phyloP scores from a whole-genome alignment of 1,140 invertebrate species.

The Zaprionus kolodkinae region DNA sequence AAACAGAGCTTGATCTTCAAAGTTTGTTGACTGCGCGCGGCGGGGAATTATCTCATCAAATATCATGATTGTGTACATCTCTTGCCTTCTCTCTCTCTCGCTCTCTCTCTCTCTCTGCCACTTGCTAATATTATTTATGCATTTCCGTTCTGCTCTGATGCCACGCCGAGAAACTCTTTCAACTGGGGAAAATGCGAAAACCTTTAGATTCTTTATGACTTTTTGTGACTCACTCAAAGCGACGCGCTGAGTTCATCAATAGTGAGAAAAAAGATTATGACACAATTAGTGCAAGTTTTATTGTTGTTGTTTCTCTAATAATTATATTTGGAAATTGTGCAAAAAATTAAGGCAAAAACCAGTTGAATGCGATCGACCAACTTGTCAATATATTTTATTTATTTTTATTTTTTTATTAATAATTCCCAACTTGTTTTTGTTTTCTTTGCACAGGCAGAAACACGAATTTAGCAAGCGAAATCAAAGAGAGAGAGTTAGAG shows the following conservation, averaged over 20 bases:
- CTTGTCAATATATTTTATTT: neutral
- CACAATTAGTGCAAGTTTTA: constrained; percentile 9
- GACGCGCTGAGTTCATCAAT: constrained; percentile 26
- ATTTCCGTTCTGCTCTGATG: constrained; percentile 12
- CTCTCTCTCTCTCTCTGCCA: neutral
- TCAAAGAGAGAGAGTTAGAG: neutral
- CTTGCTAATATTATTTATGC: constrained; percentile 17
- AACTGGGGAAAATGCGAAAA: constrained; percentile 1
- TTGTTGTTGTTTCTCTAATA: neutral
- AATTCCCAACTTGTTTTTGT: constrained; percentile 29
- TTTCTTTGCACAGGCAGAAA: constrained; percentile 6
- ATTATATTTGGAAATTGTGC: constrained; percentile 7
- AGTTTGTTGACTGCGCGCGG: constrained; percentile 57
- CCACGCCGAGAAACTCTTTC: neutral
- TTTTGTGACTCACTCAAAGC: constrained; percentile 2
- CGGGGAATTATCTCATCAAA: constrained; percentile 39
- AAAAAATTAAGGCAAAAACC: constrained; percentile 17
- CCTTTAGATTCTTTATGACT: constrained; percentile 4
- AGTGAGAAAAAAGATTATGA: constrained; percentile 1
- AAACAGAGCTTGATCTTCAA: constrained; percentile 42
- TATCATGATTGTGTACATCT: neutral
- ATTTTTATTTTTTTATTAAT: neutral
- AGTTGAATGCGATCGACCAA: constrained; percentile 10
- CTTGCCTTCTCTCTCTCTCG: neutral
- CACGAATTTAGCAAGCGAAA: constrained; percentile 6